Conservation (phyloP, 2,113 vertebrate genomes). For the Indicator indicator region DNA sequence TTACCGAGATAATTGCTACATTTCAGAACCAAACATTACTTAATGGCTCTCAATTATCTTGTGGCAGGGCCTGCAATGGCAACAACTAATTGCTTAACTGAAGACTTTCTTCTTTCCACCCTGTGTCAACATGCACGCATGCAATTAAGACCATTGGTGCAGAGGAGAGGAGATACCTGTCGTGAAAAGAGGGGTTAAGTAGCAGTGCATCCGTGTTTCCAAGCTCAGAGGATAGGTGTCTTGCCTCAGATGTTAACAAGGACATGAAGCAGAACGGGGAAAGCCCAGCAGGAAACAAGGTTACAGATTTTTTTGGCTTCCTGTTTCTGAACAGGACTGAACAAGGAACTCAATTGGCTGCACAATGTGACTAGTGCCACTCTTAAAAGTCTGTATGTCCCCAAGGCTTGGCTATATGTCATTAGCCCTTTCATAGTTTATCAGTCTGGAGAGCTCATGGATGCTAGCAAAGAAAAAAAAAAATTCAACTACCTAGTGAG, state of each 20-base stretch:
- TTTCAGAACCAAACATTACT: constrained; percentile 63
- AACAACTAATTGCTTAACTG: constrained; percentile 63
- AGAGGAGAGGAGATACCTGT: background rate
- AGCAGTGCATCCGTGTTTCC: background rate
- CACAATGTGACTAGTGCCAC: background rate
- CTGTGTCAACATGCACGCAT: background rate
- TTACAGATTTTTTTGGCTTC: background rate
- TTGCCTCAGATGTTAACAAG: background rate
- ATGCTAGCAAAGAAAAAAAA: background rate
- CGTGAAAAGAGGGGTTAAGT: background rate
- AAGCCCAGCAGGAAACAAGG: background rate
- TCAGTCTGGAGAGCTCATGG: background rate
- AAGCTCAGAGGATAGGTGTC: background rate
- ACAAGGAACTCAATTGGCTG: background rate
- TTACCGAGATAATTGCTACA: constrained; percentile 52
- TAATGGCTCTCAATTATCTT: constrained; percentile 47
- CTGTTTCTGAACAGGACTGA: background rate
- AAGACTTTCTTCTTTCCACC: constrained; percentile 61
- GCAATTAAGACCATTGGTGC: constrained; percentile 2
- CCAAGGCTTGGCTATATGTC: background rate
- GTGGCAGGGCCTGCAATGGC: constrained; percentile 59
- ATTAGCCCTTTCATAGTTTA: background rate
- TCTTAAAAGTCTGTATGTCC: accelerated
- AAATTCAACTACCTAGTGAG: background rate
- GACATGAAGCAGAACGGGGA: background rate